These are phyloP conservation scores for Hyperoodon ampullatus DNA, from an alignment of 2,113 vertebrate genomes.

Conservation along the genomic window DNA sequence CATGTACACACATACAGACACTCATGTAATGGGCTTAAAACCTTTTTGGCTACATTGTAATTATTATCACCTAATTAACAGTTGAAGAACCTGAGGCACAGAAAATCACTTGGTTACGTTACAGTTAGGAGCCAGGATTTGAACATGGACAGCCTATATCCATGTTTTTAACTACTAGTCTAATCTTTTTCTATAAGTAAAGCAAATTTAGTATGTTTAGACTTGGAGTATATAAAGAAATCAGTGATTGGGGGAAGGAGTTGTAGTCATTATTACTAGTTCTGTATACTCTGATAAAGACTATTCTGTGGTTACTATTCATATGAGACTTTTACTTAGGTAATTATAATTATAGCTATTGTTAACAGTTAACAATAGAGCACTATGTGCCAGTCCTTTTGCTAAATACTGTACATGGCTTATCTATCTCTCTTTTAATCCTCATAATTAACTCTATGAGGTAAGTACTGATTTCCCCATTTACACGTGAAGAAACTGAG, in stretches of 20 bases:
- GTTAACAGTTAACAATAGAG: constrained; percentile 31
- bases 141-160: not conserved
- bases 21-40: not conserved
- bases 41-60: not conserved
- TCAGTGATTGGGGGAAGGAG: not conserved
- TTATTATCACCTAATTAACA: not conserved
- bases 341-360: not conserved
- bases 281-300: not conserved
- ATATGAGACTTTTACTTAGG: not conserved
- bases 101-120: not conserved
- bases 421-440: constrained; percentile 48
- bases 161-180: not conserved
- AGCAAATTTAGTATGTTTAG: constrained; percentile 9
- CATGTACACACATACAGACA: not conserved
- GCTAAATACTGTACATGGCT: constrained; percentile 23
- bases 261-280: not conserved
- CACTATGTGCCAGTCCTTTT: constrained; percentile 8
- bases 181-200: not conserved
- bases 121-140: not conserved
- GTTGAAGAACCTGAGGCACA: not conserved
- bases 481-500: constrained; percentile 48
- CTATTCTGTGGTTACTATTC: not conserved
- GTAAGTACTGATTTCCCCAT: constrained; percentile 58
- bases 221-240: not conserved
- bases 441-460: constrained; percentile 56